phyloP scores from a whole-genome alignment of 2,113 vertebrate species.

The Anarhynchus alexandrinus region DNA sequence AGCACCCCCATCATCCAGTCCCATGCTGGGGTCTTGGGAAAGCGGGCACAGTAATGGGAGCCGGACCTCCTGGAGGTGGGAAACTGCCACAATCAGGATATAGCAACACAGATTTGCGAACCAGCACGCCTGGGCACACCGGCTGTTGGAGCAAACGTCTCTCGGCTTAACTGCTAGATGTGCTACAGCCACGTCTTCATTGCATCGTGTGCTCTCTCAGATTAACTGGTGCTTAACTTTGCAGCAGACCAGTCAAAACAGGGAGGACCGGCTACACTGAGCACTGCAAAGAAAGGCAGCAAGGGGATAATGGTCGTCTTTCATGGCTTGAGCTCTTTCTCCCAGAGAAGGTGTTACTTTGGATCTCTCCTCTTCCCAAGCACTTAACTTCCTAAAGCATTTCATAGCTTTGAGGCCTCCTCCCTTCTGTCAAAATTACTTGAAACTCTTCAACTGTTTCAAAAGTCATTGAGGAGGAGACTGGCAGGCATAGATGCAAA shows the following conservation, averaged over 20 bases:
- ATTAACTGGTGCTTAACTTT: not conserved
- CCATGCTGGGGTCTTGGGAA: not conserved
- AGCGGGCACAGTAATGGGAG: not conserved
- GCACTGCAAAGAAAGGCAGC: not conserved
- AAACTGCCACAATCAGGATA: not conserved
- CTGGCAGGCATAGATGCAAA: not conserved
- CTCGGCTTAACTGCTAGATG: not conserved
- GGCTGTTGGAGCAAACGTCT: not conserved
- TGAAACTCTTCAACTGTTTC: not conserved
- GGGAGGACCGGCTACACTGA: not conserved
- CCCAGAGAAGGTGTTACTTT: not conserved
- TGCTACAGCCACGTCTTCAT: not conserved
- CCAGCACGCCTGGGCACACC: not conserved
- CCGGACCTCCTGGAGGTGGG: not conserved
- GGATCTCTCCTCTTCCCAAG: not conserved
- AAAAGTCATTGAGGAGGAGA: not conserved
- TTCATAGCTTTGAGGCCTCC: not conserved
- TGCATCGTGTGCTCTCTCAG: accelerated
- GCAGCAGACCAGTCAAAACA: not conserved
- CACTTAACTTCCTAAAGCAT: not conserved
- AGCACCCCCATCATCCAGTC: not conserved
- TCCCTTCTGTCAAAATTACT: not conserved
- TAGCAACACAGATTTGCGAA: not conserved
- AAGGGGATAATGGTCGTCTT: not conserved
- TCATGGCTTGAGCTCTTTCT: not conserved